phyloP scores from a whole-genome alignment of 2,797 vertebrate genomes.

The Falco berigora region DNA sequence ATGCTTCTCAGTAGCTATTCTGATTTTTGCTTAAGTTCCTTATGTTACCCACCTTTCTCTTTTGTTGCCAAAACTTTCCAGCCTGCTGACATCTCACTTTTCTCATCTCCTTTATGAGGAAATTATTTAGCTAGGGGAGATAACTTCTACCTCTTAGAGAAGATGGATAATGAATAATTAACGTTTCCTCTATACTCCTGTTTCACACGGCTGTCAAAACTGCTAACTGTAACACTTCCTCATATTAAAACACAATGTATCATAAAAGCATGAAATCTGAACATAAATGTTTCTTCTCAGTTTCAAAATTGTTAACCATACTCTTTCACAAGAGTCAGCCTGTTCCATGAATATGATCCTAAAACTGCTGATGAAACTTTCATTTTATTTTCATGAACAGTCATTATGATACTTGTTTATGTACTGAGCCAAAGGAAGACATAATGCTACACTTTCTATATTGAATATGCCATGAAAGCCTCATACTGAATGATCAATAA shows the following conservation, averaged over 20 bases:
- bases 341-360: background rate
- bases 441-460: background rate
- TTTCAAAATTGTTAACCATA: background rate
- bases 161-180: constrained; percentile 4
- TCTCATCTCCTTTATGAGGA: background rate
- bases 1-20: background rate
- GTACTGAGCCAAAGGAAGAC: background rate
- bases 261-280: background rate
- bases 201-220: background rate
- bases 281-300: background rate
- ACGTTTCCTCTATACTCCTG: background rate
- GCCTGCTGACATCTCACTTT: background rate
- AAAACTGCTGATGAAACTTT: background rate
- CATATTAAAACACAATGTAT: background rate
- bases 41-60: background rate
- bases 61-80: background rate
- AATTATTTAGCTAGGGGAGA: background rate
- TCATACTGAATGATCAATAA: background rate
- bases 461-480: background rate
- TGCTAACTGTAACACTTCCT: background rate
- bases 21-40: background rate
- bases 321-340: background rate
- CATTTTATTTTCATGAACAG: background rate
- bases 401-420: background rate
- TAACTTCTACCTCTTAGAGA: background rate